These are phyloP conservation scores for Neoarius graeffei DNA, from an alignment of 2,113 vertebrate genomes.

Conservation along the genomic window DNA sequence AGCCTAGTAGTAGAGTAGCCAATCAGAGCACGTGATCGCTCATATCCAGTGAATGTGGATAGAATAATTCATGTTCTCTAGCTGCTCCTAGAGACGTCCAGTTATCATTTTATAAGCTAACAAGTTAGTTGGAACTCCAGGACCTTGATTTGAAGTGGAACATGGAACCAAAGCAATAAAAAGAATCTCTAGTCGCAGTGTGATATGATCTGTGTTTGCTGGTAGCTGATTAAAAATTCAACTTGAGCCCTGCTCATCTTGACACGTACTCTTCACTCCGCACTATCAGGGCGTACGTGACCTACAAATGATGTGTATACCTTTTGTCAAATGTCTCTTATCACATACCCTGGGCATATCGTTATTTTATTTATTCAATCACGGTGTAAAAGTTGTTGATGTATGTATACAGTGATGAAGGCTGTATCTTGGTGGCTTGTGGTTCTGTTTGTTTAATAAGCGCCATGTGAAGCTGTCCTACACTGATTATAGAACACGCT, in stretches of 20 bases:
- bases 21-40: no score
- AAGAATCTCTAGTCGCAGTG: neutral
- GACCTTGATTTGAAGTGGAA: neutral
- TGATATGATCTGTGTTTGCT: neutral
- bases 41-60: no score
- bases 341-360: neutral
- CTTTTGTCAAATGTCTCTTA: neutral
- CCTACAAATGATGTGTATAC: neutral
- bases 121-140: neutral
- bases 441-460: neutral
- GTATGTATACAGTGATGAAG: neutral
- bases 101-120: neutral
- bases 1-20: no score
- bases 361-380: neutral
- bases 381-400: neutral
- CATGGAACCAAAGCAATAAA: neutral
- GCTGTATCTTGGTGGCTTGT: neutral
- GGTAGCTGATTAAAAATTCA: neutral
- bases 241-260: neutral
- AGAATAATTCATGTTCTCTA: neutral
- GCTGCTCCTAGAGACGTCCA: neutral
- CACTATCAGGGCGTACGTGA: neutral
- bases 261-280: neutral
- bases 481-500: neutral
- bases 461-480: neutral